Percentiles rank a stretch among this genome's conserved stretches.
Evolutionary conservation across 2,113 vertebrate genomes (phyloP).

Genomic region (Pelusios castaneus): DNA sequence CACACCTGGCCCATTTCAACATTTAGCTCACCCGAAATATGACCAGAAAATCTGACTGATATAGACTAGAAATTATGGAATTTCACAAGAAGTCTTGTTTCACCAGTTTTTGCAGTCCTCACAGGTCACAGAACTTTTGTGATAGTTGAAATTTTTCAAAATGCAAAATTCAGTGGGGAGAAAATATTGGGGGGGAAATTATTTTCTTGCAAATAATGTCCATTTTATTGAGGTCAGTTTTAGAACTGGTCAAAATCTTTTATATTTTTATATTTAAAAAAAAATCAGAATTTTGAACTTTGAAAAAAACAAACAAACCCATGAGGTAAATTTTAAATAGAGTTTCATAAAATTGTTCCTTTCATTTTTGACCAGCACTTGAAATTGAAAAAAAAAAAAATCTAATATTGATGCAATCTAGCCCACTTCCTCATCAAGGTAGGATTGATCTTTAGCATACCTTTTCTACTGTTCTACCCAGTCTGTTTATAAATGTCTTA

Average conservation of each 20-base stretch:
- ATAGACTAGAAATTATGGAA: too few species aligned
- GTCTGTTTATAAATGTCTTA: not conserved
- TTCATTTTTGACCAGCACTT: not conserved
- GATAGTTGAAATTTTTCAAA: too few species aligned
- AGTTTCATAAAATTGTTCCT: not conserved
- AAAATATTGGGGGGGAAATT: too few species aligned
- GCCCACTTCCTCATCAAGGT: not conserved
- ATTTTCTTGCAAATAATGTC: not conserved
- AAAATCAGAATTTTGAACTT: not conserved
- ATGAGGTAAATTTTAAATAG: not conserved
- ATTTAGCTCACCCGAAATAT: too few species aligned
- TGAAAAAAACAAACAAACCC: too few species aligned
- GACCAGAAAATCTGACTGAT: too few species aligned
- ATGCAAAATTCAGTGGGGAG: too few species aligned
- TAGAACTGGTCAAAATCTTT: not conserved
- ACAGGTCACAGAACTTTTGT: too few species aligned
- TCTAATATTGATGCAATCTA: not conserved
- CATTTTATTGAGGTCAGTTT: not conserved
- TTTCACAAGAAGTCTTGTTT: too few species aligned
- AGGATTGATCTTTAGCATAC: not conserved
- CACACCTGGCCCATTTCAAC: too few species aligned
- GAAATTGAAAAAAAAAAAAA: not conserved
- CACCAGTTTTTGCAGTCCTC: too few species aligned
- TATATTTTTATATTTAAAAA: accelerated
- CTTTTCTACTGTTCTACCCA: not conserved